These are phyloP conservation scores for Morpho achilles DNA, from an alignment of 2,888 invertebrate species.

Conservation along the genomic window DNA sequence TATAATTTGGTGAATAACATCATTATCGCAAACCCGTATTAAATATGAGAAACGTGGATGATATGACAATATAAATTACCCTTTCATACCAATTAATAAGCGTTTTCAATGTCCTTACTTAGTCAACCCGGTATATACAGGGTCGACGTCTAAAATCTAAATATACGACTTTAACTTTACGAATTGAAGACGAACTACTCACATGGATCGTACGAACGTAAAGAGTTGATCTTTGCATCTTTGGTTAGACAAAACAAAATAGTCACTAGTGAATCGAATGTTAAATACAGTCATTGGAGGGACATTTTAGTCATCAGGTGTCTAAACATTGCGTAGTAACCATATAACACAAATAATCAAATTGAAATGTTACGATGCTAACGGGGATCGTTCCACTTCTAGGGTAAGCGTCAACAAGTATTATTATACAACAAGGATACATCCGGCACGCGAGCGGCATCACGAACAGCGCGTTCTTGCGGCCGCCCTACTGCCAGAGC, in stretches of 20 bases:
- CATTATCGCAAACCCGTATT: conserved; percentile 80
- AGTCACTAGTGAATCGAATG: conserved; percentile 69
- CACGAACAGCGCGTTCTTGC: conserved; percentile 31
- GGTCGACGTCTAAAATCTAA: conserved; percentile 67
- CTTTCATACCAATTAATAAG: conserved; percentile 80
- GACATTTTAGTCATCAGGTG: conserved; percentile 74
- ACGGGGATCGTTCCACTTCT: conserved; percentile 64
- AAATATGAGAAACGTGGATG: conserved; percentile 79
- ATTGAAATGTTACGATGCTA: conserved; percentile 66
- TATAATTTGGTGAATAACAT: conserved; percentile 78
- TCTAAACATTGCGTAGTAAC: conserved; percentile 75
- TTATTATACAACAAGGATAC: conserved; percentile 59
- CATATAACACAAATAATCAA: conserved; percentile 67
- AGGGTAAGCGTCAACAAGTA: conserved; percentile 73
- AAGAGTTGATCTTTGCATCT: conserved; percentile 59
- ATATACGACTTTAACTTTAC: conserved; percentile 69
- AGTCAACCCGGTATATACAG: conserved; percentile 66
- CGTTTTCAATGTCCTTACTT: conserved; percentile 79
- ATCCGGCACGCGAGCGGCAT: conserved; percentile 24
- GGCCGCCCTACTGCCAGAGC: conserved; percentile 82
- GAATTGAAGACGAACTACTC: conserved; percentile 74
- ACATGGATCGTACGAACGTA: conserved; percentile 69
- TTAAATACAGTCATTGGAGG: conserved; percentile 70
- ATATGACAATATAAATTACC: conserved; percentile 80
- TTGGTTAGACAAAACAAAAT: conserved; percentile 73